Conservation (phyloP, 2,888 invertebrate species). For the Pammene aurita region DNA sequence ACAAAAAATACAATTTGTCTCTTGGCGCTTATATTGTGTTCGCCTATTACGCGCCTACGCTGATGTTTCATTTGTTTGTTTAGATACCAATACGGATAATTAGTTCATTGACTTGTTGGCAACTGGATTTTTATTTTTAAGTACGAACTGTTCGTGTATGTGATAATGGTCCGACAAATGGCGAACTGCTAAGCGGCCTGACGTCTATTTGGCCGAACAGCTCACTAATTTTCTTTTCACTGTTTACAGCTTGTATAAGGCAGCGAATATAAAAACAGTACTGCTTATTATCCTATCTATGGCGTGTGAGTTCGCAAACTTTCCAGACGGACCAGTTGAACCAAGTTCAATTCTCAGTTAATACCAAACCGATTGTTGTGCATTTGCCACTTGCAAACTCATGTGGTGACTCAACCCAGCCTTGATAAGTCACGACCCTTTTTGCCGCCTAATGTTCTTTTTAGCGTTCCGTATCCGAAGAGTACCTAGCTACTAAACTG, state of each 20-base stretch:
- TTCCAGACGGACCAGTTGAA: slow-evolving; percentile 60
- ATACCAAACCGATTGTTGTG: slow-evolving; percentile 54
- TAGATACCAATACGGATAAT: slow-evolving; percentile 2
- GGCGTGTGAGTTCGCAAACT: slow-evolving; percentile 52
- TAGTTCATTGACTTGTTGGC: not conserved
- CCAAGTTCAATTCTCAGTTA: slow-evolving; percentile 51
- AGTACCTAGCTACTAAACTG: no score
- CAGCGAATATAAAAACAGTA: not conserved
- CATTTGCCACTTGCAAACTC: slow-evolving; percentile 34
- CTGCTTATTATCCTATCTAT: slow-evolving; percentile 49
- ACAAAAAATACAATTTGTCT: slow-evolving; percentile 54
- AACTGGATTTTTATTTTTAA: not conserved
- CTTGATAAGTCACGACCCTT: slow-evolving; percentile 38
- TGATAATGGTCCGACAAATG: not conserved
- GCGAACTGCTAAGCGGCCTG: no score
- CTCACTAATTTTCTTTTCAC: not conserved
- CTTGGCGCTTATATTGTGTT: slow-evolving; percentile 44
- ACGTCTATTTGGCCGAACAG: not conserved
- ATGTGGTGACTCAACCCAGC: slow-evolving; percentile 38
- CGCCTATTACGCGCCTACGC: slow-evolving; percentile 37
- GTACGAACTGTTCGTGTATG: not conserved
- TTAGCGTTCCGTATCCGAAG: not conserved
- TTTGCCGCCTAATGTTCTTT: slow-evolving; percentile 29
- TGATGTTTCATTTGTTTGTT: slow-evolving; percentile 15
- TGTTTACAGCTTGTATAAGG: not conserved